These are phyloP conservation scores for Frankliniella intonsa DNA, from an alignment of 2,888 invertebrate genomes.

Conservation along the genomic window DNA sequence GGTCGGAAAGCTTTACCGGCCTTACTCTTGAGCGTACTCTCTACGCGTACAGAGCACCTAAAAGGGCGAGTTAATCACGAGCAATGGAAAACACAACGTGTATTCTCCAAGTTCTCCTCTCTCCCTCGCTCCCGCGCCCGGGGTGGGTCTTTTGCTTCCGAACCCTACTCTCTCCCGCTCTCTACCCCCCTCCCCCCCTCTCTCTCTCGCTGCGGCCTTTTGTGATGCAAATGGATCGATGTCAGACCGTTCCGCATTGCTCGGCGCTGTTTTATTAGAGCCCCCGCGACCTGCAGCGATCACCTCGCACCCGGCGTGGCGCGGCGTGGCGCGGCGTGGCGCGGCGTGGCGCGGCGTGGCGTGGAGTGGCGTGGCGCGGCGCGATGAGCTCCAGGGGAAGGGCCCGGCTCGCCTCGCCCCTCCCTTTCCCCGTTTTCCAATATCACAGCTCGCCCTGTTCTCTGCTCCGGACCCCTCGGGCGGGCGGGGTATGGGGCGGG, in stretches of 20 bases:
- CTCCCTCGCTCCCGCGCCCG: background rate
- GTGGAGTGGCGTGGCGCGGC: background rate
- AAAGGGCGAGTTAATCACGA: background rate
- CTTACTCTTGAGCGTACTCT: too few relatives aligned
- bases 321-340: background rate
- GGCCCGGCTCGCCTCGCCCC: background rate
- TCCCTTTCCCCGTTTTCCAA: background rate
- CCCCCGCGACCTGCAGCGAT: background rate
- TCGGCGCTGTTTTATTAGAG: conserved; percentile 6
- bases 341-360: background rate
- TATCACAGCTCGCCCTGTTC: background rate
- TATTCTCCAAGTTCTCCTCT: background rate
- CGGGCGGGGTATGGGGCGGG: too few relatives aligned
- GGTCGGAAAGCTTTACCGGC: too few relatives aligned
- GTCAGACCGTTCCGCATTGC: conserved; percentile 10
- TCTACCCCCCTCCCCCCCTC: background rate
- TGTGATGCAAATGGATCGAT: conserved; percentile 10
- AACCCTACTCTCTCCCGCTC: background rate
- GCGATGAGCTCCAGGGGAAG: too few relatives aligned
- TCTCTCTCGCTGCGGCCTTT: background rate
- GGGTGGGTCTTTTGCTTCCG: background rate
- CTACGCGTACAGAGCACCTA: too few relatives aligned
- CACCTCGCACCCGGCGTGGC: background rate
- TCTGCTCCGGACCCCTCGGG: too few relatives aligned
- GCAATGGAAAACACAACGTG: background rate